These are phyloP conservation scores for Agrenia bidenticulata DNA, from an alignment of 2,888 invertebrate species.

Conservation along the genomic window DNA sequence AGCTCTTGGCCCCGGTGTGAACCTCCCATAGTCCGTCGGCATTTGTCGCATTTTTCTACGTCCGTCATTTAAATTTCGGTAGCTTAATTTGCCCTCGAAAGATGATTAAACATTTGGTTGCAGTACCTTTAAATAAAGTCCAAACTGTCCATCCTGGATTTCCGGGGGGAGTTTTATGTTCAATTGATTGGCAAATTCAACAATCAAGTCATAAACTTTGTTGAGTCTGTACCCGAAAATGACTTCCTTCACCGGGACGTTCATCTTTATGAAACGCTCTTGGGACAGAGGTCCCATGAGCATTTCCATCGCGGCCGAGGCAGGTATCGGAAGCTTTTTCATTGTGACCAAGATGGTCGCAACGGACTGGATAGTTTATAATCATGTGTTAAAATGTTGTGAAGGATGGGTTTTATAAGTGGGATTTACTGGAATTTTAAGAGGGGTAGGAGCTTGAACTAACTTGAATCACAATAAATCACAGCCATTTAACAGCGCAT, in stretches of 20 bases:
- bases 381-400: too few relatives aligned
- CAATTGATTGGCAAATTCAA: slow-evolving; percentile 8
- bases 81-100: too few relatives aligned
- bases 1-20: slow-evolving; percentile 25
- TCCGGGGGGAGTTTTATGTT: slow-evolving; percentile 35
- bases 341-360: slow-evolving; percentile 21
- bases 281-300: slow-evolving; percentile 8
- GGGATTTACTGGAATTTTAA: too few relatives aligned
- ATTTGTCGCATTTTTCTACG: slow-evolving; percentile 18
- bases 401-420: too few relatives aligned
- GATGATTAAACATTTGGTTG: too few relatives aligned
- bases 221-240: slow-evolving; percentile 29
- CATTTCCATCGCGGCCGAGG: not conserved
- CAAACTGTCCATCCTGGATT: slow-evolving; percentile 33
- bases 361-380: slow-evolving; percentile 24
- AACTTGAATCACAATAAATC: too few relatives aligned
- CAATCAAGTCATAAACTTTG: slow-evolving; percentile 19
- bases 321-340: not conserved
- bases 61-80: not conserved
- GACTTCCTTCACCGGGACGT: slow-evolving; percentile 24
- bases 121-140: slow-evolving; percentile 31
- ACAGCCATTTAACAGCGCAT: too few relatives aligned
- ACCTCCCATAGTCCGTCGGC: slow-evolving; percentile 32
- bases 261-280: slow-evolving; percentile 18
- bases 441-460: too few relatives aligned